Conservation (phyloP, 2,797 vertebrate genomes). For the Sebastes vulpes region DNA sequence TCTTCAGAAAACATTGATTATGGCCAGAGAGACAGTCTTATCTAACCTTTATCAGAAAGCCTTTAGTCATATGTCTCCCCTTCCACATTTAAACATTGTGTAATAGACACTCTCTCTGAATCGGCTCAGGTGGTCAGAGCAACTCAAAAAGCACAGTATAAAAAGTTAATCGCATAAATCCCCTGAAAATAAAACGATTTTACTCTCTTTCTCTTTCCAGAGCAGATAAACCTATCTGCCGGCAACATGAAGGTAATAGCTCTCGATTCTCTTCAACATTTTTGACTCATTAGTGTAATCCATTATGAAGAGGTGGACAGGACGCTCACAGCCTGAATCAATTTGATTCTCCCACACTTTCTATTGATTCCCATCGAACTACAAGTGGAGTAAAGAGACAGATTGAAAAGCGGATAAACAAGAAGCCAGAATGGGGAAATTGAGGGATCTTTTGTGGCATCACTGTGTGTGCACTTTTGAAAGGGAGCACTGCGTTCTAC, state of each 20-base stretch:
- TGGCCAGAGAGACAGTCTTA: constrained; percentile 11
- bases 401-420: constrained; percentile 62
- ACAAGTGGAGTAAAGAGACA: constrained; percentile 43
- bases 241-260: constrained; percentile 30
- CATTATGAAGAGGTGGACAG: constrained; percentile 66
- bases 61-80: constrained; percentile 10
- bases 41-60: constrained; percentile 14
- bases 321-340: constrained; percentile 58
- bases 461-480: constrained; percentile 25
- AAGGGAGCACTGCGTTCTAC: background rate
- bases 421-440: constrained; percentile 27
- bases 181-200: background rate
- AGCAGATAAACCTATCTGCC: constrained; percentile 6
- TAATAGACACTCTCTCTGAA: constrained; percentile 33
- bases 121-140: constrained; percentile 24
- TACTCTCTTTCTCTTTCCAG: constrained; percentile 20
- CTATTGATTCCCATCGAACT: constrained; percentile 63
- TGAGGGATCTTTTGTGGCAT: constrained; percentile 28
- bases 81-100: constrained; percentile 9
- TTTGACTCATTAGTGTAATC: constrained; percentile 71
- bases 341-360: constrained; percentile 68
- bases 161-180: constrained; percentile 47
- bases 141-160: constrained; percentile 35
- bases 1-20: constrained; percentile 32
- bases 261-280: constrained; percentile 39